These are phyloP conservation scores for Drosophila punjabiensis DNA, from an alignment of 1,140 invertebrate species.

Conservation along the genomic window DNA sequence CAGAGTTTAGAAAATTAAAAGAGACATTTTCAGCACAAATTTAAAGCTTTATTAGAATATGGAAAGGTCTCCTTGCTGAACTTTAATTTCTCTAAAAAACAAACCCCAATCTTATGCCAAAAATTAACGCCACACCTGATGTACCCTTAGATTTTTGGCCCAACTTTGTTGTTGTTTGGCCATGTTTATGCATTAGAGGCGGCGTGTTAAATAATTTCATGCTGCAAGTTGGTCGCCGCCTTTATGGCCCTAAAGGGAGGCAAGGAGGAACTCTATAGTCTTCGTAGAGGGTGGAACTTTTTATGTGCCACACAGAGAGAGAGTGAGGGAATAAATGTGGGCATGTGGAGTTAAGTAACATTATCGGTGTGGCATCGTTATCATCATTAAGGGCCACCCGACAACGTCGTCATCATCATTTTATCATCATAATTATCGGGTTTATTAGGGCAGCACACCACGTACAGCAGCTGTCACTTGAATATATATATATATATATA, in stretches of 20 bases:
- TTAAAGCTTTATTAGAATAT: neutral
- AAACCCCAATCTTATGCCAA: conserved; percentile 5
- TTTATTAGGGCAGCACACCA: conserved; percentile 72
- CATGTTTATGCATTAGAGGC: conserved; percentile 78
- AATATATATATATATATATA: neutral
- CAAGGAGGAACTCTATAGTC: neutral
- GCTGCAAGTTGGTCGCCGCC: conserved; percentile 62
- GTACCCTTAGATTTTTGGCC: neutral
- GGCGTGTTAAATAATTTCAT: conserved; percentile 67
- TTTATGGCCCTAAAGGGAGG: conserved; percentile 75
- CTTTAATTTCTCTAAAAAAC: neutral
- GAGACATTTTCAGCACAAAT: neutral
- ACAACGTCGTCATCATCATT: conserved; percentile 73
- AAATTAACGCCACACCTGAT: conserved; percentile 61
- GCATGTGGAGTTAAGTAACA: conserved; percentile 82
- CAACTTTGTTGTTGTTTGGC: conserved; percentile 65
- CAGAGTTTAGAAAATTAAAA: neutral
- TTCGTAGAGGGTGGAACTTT: conserved; percentile 40
- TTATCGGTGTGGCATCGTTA: conserved; percentile 61
- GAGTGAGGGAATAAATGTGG: conserved; percentile 59
- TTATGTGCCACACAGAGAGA: conserved; percentile 44
- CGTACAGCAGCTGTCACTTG: conserved; percentile 50
- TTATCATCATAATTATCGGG: conserved; percentile 81
- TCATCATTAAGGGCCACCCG: conserved; percentile 54
- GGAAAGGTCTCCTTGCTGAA: neutral